Percentiles rank a stretch among this genome's conserved stretches.
These are phyloP conservation scores for Drosophila paranaensis DNA, from an alignment of 2,888 invertebrate species.

Conservation along the genomic window DNA sequence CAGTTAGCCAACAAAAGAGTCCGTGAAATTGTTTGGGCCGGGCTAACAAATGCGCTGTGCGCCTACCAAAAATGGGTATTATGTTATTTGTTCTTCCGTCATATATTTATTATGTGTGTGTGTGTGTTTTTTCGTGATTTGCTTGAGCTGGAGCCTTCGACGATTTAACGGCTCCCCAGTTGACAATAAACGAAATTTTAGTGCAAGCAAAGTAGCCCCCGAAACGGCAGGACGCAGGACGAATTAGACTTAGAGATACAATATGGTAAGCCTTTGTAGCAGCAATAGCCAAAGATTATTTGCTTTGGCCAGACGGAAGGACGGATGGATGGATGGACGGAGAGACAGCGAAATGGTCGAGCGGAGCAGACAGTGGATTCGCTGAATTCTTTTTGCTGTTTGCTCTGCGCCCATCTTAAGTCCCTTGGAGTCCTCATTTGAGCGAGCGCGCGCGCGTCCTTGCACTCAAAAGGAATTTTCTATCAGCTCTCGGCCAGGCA, in stretches of 20 bases:
- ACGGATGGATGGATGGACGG: not conserved
- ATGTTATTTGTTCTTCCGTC: conserved; percentile 9
- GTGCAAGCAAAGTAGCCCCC: conserved; percentile 57
- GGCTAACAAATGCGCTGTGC: conserved; percentile 7
- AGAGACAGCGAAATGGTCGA: not conserved
- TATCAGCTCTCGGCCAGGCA: conserved; percentile 32
- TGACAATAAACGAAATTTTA: conserved; percentile 77
- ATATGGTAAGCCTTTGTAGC: conserved; percentile 71
- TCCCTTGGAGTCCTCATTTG: conserved; percentile 35
- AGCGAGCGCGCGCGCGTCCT: conserved; percentile 29
- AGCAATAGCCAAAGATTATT: conserved; percentile 60
- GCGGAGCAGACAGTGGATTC: conserved; percentile 6
- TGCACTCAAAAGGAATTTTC: conserved; percentile 72
- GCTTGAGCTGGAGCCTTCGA: conserved; percentile 38
- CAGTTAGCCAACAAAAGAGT: not conserved
- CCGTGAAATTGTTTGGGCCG: conserved; percentile 13
- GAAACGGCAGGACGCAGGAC: conserved; percentile 31
- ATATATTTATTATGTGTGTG: conserved; percentile 6
- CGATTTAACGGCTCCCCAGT: conserved; percentile 74
- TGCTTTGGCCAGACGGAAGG: conserved; percentile 38
- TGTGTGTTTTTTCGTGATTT: conserved; percentile 10
- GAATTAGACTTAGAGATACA: conserved; percentile 71
- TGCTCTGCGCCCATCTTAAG: conserved; percentile 25
- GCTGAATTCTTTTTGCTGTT: conserved; percentile 29
- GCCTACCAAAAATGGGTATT: conserved; percentile 4